phyloP scores from a whole-genome alignment of 2,113 vertebrate species.

The Halichoerus grypus region DNA sequence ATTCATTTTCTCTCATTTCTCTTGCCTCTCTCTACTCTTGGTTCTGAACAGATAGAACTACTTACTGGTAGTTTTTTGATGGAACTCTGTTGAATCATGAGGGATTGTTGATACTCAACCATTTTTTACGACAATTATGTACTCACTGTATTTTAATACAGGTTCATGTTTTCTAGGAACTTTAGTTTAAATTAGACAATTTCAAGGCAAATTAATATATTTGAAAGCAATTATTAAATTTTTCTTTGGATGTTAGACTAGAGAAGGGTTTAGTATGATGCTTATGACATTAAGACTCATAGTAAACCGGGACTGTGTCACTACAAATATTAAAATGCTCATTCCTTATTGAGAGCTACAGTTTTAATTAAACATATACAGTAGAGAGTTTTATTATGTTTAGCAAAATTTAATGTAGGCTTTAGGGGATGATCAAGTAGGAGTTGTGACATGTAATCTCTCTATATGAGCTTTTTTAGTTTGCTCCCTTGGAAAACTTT shows the following conservation, averaged over 20 bases:
- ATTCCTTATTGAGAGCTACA: neutral
- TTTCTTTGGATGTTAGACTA: neutral
- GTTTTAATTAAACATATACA: neutral
- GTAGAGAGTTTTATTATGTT: constrained; percentile 3
- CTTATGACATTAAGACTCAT: neutral
- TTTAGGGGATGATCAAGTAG: neutral
- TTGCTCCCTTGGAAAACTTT: neutral
- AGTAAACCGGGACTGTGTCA: neutral
- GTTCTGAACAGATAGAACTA: neutral
- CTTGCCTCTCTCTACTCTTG: neutral
- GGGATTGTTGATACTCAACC: neutral
- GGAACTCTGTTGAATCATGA: neutral
- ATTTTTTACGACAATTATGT: neutral
- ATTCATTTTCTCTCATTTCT: neutral
- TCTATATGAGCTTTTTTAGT: neutral
- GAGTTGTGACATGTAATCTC: neutral
- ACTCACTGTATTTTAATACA: constrained; percentile 42
- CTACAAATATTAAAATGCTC: constrained; percentile 18
- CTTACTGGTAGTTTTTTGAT: constrained; percentile 23
- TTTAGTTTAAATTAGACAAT: constrained; percentile 44
- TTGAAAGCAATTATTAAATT: constrained; percentile 13
- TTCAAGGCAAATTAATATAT: constrained; percentile 1
- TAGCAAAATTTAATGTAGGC: neutral
- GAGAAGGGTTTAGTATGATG: neutral
- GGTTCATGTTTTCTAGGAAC: neutral